These are phyloP conservation scores for Camponotus floridanus DNA, from an alignment of 1,140 invertebrate species.

Conservation along the genomic window DNA sequence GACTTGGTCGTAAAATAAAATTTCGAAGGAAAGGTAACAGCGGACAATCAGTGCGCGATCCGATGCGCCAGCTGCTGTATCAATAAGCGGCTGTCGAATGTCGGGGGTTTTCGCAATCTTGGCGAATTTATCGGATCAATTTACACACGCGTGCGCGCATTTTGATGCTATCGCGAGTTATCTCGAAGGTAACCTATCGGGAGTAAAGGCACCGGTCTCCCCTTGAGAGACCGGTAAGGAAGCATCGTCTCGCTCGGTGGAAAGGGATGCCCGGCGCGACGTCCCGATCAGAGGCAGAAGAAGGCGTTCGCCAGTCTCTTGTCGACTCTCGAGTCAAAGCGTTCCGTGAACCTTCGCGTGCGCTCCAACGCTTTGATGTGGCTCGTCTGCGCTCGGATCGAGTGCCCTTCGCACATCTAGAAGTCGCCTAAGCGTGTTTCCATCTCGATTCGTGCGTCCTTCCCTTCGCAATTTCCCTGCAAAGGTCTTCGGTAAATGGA, in stretches of 20 bases:
- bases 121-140: conserved; percentile 59
- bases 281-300: conserved; percentile 70
- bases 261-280: conserved; percentile 75
- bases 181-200: conserved; percentile 75
- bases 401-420: background rate
- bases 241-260: conserved; percentile 71
- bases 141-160: conserved; percentile 69
- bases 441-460: background rate
- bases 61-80: background rate
- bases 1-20: background rate
- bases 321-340: conserved; percentile 76
- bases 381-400: conserved; percentile 5
- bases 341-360: conserved; percentile 50
- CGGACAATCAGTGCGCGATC: background rate
- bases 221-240: conserved; percentile 70
- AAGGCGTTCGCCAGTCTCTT: conserved; percentile 72
- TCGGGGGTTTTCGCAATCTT: conserved; percentile 20
- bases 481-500: background rate
- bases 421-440: background rate
- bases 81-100: conserved; percentile 29
- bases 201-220: conserved; percentile 71
- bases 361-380: background rate
- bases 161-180: conserved; percentile 72
- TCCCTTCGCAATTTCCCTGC: background rate
- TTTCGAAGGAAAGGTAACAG: conserved; percentile 15